phyloP scores from a whole-genome alignment of 2,888 invertebrate genomes.

The Caenorhabditis doughertyi region DNA sequence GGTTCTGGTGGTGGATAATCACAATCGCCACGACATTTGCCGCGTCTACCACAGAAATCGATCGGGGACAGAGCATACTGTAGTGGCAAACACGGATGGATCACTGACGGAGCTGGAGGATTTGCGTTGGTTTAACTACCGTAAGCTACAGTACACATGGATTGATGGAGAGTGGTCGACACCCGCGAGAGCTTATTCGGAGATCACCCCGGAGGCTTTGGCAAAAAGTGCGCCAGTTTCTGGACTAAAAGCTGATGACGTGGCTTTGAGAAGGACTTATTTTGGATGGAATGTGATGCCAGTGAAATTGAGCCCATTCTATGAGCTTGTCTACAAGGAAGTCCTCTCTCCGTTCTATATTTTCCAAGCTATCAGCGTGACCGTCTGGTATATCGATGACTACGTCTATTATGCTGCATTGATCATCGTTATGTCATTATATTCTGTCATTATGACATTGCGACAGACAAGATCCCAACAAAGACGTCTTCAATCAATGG shows the following conservation, averaged over 20 bases:
- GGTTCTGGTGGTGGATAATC: conserved; percentile 74
- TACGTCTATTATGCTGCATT: conserved; percentile 92
- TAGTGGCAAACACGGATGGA: conserved; percentile 64
- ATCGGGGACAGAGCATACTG: conserved; percentile 47
- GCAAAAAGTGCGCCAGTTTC: neutral
- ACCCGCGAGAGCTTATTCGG: conserved; percentile 42
- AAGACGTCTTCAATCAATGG: conserved; percentile 57
- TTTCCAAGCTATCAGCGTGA: conserved; percentile 84
- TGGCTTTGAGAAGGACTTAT: conserved; percentile 75
- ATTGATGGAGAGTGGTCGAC: conserved; percentile 68
- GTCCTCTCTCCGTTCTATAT: conserved; percentile 85
- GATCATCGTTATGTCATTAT: conserved; percentile 89
- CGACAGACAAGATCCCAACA: conserved; percentile 72
- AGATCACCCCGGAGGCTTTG: conserved; percentile 39
- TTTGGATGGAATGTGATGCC: conserved; percentile 85
- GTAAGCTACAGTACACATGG: conserved; percentile 81
- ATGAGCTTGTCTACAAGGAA: conserved; percentile 84
- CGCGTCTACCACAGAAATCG: conserved; percentile 35
- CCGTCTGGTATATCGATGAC: conserved; percentile 90
- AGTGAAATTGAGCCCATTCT: conserved; percentile 84
- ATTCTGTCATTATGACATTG: conserved; percentile 86
- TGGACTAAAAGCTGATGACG: conserved; percentile 61
- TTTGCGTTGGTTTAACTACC: conserved; percentile 77
- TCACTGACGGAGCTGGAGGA: conserved; percentile 64
- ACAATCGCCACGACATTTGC: conserved; percentile 61